These are phyloP conservation scores for Sthenelais limicola DNA, from an alignment of 2,888 invertebrate species.

Conservation along the genomic window DNA sequence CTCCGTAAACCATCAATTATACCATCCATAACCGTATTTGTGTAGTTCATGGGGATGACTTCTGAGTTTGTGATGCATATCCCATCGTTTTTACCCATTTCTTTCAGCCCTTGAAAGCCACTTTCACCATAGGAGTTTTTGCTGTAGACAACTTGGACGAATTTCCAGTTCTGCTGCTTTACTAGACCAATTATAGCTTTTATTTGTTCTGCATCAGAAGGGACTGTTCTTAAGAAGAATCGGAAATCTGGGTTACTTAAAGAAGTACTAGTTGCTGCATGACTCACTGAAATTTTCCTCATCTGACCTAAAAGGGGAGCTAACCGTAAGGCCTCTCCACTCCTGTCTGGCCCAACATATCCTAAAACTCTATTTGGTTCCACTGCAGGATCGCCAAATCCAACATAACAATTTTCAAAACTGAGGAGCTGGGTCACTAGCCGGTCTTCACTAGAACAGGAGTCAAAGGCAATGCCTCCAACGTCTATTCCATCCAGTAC, in stretches of 20 bases:
- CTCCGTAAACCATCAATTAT: slow-evolving; percentile 51
- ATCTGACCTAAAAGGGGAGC: slow-evolving; percentile 74
- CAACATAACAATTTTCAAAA: slow-evolving; percentile 60
- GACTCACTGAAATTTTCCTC: slow-evolving; percentile 74
- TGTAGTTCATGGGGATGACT: slow-evolving; percentile 4
- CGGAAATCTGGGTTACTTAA: slow-evolving; percentile 57
- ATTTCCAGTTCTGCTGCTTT: slow-evolving; percentile 68
- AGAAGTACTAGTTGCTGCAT: slow-evolving; percentile 54
- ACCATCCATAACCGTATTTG: slow-evolving; percentile 40
- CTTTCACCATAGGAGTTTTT: slow-evolving; percentile 57
- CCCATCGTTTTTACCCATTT: slow-evolving; percentile 56
- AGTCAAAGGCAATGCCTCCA: slow-evolving; percentile 66
- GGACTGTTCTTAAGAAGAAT: slow-evolving; percentile 62
- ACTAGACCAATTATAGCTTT: slow-evolving; percentile 66
- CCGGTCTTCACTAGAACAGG: slow-evolving; percentile 56
- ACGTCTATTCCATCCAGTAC: slow-evolving; percentile 45
- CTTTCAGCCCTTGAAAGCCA: slow-evolving; percentile 54
- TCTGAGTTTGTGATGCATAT: slow-evolving; percentile 58
- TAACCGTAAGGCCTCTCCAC: slow-evolving; percentile 54
- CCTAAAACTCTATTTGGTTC: slow-evolving; percentile 58
- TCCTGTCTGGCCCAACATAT: slow-evolving; percentile 62
- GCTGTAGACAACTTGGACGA: slow-evolving; percentile 68
- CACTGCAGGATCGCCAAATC: slow-evolving; percentile 50
- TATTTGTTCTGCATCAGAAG: slow-evolving; percentile 57
- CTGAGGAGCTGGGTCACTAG: slow-evolving; percentile 59